Percentiles rank a stretch among this genome's conserved stretches.
Conservation (phyloP, 2,888 invertebrate genomes). For the Prenolepis imparis region DNA sequence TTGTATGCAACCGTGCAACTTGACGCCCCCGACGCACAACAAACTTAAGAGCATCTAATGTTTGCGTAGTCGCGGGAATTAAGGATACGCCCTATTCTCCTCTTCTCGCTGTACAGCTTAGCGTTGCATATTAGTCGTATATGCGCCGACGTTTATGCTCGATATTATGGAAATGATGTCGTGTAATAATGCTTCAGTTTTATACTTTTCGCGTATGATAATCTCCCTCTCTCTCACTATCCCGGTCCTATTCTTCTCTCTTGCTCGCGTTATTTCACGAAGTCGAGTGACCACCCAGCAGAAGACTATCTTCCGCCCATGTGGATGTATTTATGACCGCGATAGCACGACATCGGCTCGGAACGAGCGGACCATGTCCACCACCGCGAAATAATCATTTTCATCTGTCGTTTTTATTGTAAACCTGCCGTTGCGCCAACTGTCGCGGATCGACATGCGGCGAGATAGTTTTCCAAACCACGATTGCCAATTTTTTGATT, state of each 20-base stretch:
- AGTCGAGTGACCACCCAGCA: constrained; percentile 38
- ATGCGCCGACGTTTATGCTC: constrained; percentile 36
- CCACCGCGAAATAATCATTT: constrained; percentile 47
- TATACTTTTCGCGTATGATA: neutral
- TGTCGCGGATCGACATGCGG: constrained; percentile 50
- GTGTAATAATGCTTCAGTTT: constrained; percentile 40
- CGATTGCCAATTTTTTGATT: constrained; percentile 53
- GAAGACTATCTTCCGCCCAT: constrained; percentile 34
- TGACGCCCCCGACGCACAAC: constrained; percentile 20
- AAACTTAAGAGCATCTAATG: constrained; percentile 51
- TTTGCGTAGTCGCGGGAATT: constrained; percentile 49
- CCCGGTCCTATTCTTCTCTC: neutral
- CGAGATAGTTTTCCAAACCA: constrained; percentile 35
- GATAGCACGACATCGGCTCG: constrained; percentile 39
- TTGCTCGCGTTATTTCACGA: constrained; percentile 22
- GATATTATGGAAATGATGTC: constrained; percentile 45
- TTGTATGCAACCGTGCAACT: constrained; percentile 28
- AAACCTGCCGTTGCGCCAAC: constrained; percentile 20
- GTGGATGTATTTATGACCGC: constrained; percentile 45
- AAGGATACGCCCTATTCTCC: constrained; percentile 31
- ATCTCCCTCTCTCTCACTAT: neutral
- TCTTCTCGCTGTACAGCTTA: neutral
- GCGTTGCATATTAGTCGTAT: neutral
- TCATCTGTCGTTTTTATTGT: constrained; percentile 49
- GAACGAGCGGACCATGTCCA: constrained; percentile 29